phyloP scores from a whole-genome alignment of 2,797 vertebrate genomes.

The Echiichthys vipera region DNA sequence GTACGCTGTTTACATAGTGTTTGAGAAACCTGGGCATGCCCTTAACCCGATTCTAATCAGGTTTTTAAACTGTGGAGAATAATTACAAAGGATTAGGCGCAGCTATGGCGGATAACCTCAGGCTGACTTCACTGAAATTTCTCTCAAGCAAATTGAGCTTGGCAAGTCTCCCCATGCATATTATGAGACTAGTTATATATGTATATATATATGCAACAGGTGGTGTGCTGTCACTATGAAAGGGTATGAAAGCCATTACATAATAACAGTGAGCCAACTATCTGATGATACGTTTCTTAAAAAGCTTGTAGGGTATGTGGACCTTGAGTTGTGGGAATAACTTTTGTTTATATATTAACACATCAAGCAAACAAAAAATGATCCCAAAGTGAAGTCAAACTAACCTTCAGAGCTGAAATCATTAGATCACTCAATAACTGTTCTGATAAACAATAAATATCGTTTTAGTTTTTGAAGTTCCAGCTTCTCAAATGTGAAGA shows the following conservation, averaged over 20 bases:
- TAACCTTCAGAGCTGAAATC: not conserved
- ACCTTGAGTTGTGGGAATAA: too few species aligned
- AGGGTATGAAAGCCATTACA: not conserved
- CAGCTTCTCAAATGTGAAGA: not conserved
- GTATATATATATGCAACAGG: not conserved
- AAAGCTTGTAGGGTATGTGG: not conserved
- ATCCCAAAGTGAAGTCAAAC: too few species aligned
- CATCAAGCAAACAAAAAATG: too few species aligned
- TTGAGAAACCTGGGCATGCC: too few species aligned
- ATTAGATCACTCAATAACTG: not conserved
- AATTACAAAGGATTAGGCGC: slow-evolving; percentile 48
- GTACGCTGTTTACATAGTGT: too few species aligned
- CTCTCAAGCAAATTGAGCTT: slow-evolving; percentile 22
- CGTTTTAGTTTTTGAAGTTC: not conserved
- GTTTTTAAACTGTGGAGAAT: too few species aligned
- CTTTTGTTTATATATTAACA: too few species aligned
- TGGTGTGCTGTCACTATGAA: too few species aligned
- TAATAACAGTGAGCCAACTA: too few species aligned
- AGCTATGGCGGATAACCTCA: slow-evolving; percentile 37
- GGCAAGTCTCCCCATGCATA: slow-evolving; percentile 9
- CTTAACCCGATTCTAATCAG: too few species aligned
- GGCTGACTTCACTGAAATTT: slow-evolving; percentile 40
- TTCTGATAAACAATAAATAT: not conserved
- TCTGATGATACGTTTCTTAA: not conserved
- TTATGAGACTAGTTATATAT: not conserved